Conservation (phyloP, 2,888 invertebrate species). For the Cephus pulcher region DNA sequence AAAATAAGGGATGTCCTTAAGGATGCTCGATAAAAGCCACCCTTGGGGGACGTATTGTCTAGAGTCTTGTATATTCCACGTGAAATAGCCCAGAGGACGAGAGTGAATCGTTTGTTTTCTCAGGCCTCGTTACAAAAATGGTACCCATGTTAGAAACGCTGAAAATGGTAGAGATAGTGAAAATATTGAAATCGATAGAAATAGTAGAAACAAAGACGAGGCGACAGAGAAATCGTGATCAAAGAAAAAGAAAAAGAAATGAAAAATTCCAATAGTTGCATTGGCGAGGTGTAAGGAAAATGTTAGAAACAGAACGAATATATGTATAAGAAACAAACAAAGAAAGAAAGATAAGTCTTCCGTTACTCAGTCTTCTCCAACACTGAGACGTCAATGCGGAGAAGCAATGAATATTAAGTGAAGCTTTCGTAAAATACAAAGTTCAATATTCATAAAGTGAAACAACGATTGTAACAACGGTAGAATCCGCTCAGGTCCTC, state of each 20-base stretch:
- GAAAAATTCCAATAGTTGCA: neutral
- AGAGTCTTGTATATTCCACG: neutral
- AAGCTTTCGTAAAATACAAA: neutral
- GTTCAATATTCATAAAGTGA: neutral
- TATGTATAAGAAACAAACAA: neutral
- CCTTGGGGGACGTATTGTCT: neutral
- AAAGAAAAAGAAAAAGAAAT: neutral
- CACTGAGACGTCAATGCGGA: neutral
- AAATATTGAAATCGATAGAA: neutral
- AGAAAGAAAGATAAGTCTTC: neutral
- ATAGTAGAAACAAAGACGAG: neutral
- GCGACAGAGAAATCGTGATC: neutral
- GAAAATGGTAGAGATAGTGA: neutral
- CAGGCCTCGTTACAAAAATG: neutral
- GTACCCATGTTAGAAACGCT: neutral
- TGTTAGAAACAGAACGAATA: neutral
- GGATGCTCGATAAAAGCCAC: neutral
- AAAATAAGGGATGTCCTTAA: neutral
- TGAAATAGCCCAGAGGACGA: neutral
- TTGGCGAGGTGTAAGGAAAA: neutral
- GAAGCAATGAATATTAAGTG: neutral
- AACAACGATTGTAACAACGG: neutral
- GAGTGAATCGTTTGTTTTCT: neutral
- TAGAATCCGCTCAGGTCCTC: neutral
- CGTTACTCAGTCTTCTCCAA: neutral